These are phyloP conservation scores for Acromyrmex charruanus DNA, from an alignment of 1,140 invertebrate species.

Conservation along the genomic window DNA sequence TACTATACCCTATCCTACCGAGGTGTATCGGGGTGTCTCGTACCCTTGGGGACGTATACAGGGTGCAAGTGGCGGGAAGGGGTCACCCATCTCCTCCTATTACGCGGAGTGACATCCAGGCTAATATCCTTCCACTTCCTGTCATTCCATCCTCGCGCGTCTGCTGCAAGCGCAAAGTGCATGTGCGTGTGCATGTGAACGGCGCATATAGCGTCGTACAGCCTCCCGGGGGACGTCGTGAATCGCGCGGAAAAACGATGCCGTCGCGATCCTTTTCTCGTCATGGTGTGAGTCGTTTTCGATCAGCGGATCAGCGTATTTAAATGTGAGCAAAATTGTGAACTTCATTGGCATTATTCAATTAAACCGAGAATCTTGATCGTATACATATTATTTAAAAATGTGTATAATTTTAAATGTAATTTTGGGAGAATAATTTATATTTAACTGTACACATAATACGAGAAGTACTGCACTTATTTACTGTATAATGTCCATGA, in stretches of 20 bases:
- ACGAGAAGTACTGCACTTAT: no score
- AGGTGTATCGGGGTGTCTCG: slow-evolving; percentile 66
- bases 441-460: background rate
- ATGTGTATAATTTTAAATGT: background rate
- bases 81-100: slow-evolving; percentile 73
- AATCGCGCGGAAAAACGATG: slow-evolving; percentile 64
- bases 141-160: slow-evolving; percentile 76
- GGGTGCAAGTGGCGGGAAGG: slow-evolving; percentile 55
- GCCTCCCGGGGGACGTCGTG: slow-evolving; percentile 49
- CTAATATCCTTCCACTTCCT: slow-evolving; percentile 84
- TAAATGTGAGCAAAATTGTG: background rate
- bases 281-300: background rate
- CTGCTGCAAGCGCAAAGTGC: slow-evolving; percentile 50
- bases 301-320: background rate
- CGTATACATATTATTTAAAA: background rate
- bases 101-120: slow-evolving; percentile 79
- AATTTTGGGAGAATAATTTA: background rate
- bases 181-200: slow-evolving; percentile 27
- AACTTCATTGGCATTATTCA: background rate
- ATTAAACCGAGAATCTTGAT: background rate
- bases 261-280: slow-evolving; percentile 26
- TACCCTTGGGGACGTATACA: slow-evolving; percentile 65
- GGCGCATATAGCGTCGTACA: background rate
- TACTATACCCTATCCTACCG: slow-evolving; percentile 66
- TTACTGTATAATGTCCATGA: no score